These are phyloP conservation scores for Antechinus stuartii DNA, from an alignment of 2,113 vertebrate species.

Conservation along the genomic window DNA sequence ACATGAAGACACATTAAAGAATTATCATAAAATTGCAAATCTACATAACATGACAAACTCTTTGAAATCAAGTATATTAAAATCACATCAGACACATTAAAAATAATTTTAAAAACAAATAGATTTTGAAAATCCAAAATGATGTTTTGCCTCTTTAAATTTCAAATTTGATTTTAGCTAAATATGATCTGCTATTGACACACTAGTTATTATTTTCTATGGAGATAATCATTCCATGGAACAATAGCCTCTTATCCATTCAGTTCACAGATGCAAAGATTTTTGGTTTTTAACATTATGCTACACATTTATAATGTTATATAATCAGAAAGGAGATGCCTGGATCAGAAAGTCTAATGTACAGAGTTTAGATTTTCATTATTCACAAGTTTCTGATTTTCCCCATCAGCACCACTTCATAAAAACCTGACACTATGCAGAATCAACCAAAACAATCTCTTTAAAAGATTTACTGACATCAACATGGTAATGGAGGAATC, in stretches of 20 bases:
- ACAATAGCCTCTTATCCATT: not conserved
- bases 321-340: not conserved
- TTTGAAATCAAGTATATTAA: slow-evolving; percentile 19
- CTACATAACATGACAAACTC: not conserved
- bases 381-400: not conserved
- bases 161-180: slow-evolving; percentile 32
- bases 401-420: not conserved
- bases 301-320: not conserved
- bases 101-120: slow-evolving; percentile 9
- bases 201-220: not conserved
- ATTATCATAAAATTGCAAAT: not conserved
- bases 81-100: slow-evolving; percentile 6
- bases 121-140: not conserved
- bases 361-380: not conserved
- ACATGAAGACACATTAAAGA: slow-evolving; percentile 10
- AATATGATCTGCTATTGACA: slow-evolving; percentile 9
- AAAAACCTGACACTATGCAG: not conserved
- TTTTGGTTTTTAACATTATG: not conserved
- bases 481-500: not conserved
- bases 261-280: not conserved
- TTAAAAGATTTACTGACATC: not conserved
- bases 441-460: not conserved
- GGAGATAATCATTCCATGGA: not conserved
- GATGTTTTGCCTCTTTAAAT: not conserved
- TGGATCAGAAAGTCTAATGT: slow-evolving; percentile 6